Conservation (phyloP, 2,113 vertebrate species). For the Agapornis roseicollis region DNA sequence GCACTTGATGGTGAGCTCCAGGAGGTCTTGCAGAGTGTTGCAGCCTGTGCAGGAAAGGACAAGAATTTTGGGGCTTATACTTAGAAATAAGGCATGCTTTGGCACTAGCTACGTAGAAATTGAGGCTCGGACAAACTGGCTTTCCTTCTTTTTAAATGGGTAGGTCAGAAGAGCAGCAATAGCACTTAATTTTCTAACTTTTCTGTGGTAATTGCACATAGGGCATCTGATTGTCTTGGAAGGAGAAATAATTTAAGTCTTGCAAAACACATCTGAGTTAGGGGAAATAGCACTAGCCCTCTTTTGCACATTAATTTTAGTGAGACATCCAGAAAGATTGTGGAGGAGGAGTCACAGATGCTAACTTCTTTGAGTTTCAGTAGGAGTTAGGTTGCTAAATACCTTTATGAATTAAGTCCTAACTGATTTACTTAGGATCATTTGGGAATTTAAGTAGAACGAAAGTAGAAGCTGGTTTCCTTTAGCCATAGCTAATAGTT, state of each 20-base stretch:
- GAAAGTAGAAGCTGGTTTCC: neutral
- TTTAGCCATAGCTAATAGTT: neutral
- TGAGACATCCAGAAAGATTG: neutral
- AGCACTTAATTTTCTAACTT: neutral
- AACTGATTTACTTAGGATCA: neutral
- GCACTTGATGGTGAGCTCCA: neutral
- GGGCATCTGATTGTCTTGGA: neutral
- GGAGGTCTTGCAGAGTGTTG: neutral
- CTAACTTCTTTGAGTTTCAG: neutral
- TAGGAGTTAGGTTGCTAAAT: neutral
- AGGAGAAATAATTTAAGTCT: neutral
- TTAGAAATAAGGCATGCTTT: neutral
- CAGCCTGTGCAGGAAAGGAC: neutral
- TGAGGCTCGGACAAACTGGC: neutral
- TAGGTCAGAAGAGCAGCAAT: neutral
- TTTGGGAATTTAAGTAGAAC: neutral
- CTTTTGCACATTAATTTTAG: neutral
- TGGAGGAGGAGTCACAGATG: neutral
- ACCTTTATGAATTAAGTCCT: neutral
- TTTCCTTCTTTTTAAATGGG: neutral
- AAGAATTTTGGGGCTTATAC: neutral
- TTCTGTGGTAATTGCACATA: neutral
- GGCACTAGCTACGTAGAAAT: neutral
- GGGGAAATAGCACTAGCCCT: neutral
- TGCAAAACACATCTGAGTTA: neutral